These are phyloP conservation scores for Melanerpes formicivorus DNA, from an alignment of 2,113 vertebrate genomes.

Conservation along the genomic window DNA sequence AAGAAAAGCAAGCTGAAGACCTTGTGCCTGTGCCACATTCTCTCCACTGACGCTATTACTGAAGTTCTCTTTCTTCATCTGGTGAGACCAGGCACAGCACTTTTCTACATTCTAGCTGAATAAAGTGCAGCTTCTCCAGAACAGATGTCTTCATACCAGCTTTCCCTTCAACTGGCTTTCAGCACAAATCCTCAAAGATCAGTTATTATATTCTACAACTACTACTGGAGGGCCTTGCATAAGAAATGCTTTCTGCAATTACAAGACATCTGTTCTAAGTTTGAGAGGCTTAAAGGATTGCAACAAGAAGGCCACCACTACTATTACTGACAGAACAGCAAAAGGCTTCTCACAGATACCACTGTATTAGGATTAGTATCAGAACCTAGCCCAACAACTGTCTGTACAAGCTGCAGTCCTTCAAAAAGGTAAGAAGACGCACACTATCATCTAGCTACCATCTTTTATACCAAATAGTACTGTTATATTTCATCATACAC, in stretches of 20 bases:
- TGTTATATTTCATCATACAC: background rate
- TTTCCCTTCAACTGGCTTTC: background rate
- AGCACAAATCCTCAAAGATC: background rate
- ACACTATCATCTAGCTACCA: background rate
- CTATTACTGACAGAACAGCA: background rate
- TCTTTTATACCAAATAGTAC: background rate
- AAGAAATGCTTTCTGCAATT: background rate
- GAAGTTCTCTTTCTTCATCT: background rate
- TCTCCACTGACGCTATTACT: background rate
- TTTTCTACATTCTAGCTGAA: background rate
- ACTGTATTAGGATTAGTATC: background rate
- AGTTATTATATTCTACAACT: background rate
- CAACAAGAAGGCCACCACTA: background rate
- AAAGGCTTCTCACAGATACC: background rate
- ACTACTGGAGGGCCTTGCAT: background rate
- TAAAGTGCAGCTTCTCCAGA: background rate
- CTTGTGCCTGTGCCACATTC: background rate
- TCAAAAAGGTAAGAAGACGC: background rate
- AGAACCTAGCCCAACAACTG: background rate
- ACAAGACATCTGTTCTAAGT: background rate
- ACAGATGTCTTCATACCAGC: background rate
- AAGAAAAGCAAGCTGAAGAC: background rate
- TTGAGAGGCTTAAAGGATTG: background rate
- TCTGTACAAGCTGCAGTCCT: background rate
- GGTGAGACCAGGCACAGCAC: background rate